A percentile compares a stretch with the other conserved stretches of the same genome.
Evolutionary conservation across 2,888 invertebrate species (phyloP).

Genomic region (Tyria jacobaeae): DNA sequence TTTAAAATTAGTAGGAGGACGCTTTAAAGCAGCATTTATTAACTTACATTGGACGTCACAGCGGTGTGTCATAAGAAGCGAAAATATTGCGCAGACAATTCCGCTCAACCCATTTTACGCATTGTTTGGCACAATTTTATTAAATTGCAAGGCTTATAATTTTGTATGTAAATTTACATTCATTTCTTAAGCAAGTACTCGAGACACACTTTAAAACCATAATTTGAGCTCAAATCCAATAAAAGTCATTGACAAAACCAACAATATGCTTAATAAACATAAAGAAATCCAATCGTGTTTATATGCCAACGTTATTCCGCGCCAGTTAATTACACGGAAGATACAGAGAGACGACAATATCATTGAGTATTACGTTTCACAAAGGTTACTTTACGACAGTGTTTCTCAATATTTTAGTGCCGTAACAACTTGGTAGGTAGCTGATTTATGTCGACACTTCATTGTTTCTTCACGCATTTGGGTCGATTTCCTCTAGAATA

Average conservation of each 20-base stretch:
- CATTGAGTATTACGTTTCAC: conserved; percentile 48
- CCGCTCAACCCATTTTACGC: background rate
- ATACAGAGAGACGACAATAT: conserved; percentile 54
- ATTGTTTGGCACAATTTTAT: background rate
- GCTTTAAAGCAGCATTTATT: background rate
- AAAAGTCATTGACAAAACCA: conserved; percentile 5
- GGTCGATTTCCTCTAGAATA: background rate
- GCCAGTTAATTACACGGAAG: conserved; percentile 59
- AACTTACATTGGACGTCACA: background rate
- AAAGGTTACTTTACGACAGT: conserved; percentile 46
- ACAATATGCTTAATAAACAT: conserved; percentile 23
- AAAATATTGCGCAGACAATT: background rate
- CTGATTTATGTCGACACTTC: conserved; percentile 2
- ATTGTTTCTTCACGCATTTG: background rate
- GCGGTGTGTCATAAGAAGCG: conserved; percentile 1
- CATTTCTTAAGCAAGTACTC: conserved; percentile 5
- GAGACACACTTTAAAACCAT: background rate
- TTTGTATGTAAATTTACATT: conserved; percentile 5
- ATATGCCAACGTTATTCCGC: conserved; percentile 47
- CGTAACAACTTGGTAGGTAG: conserved; percentile 12
- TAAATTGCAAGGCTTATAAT: too few relatives aligned
- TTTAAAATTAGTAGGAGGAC: background rate
- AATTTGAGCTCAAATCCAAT: background rate
- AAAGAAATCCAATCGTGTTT: conserved; percentile 38
- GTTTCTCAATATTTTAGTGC: conserved; percentile 24